Evolutionary conservation across 2,113 vertebrate species (phyloP), one percentile per base, ranked within the genome.

Genomic region (Alaudala cheleensis): DNA sequence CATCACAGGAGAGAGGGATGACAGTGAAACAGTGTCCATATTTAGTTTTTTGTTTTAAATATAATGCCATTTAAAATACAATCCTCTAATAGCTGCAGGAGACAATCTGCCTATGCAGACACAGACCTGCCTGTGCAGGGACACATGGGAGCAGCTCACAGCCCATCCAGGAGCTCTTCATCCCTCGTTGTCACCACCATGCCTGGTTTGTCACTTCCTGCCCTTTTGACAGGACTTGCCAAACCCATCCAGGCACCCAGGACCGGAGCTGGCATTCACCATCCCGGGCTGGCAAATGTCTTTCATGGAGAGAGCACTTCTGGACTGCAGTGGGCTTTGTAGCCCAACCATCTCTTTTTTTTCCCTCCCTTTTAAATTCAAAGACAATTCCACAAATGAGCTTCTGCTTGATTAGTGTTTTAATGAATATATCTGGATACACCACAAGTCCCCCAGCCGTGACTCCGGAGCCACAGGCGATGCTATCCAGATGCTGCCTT

Each of bases 401-500:
- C 96, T 93, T 95, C 96, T 92, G 92, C 96, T 96, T 94, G 86
- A 91, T 94, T 94, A 81, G 93, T 73, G 91, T 60, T 92, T 96
- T 96, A 96, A 79, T 97, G 76, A 89, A 96, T 83, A 70, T 88
- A 90, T 92, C 97, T 91, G 82, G 88, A 93, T 84, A 61, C 70
- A 85, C 92, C 94, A 95, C 88, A 65, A 76, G 90, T 81, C 39
- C 77, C 56, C 94, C 96, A 95, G 86, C 91, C 86, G 84, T 96
- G 95, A 93, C 96, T 94, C 92, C 22, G 25, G 89, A 93, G 92
- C 95, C 93, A 92, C 77, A 60, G 81, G 92, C 93, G 37, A 91
- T 93, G 76, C 95, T 50, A 62, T 95, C 87, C 88, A 95, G 97
- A 96, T 97, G 97, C 96, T 4, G 94, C 96, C 94, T 95, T 97